These are phyloP conservation scores for Malaclemys terrapin DNA, from an alignment of 2,113 vertebrate genomes.

Conservation along the genomic window DNA sequence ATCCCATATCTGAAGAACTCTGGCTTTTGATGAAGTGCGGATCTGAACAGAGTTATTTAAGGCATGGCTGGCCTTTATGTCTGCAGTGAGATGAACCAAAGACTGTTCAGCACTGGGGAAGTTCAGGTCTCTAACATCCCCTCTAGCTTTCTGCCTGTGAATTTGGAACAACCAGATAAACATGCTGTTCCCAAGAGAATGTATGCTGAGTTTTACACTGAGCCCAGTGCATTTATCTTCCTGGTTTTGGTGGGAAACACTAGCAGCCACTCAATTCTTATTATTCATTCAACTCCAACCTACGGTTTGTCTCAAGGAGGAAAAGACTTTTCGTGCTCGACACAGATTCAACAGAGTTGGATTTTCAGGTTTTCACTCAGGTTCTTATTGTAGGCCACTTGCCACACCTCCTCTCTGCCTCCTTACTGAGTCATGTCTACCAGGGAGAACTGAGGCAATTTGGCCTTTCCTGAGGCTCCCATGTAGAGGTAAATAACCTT, in stretches of 20 bases:
- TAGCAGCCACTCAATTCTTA: not conserved
- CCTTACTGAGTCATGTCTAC: conserved; percentile 1
- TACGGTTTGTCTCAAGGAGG: not conserved
- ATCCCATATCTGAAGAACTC: not conserved
- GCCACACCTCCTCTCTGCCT: not conserved
- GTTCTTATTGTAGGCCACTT: not conserved
- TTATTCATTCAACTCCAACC: not conserved
- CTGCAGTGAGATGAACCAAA: not conserved
- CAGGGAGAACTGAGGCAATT: conserved; percentile 13
- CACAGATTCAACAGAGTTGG: conserved; percentile 1
- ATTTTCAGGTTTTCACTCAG: not conserved
- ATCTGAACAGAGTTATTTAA: not conserved
- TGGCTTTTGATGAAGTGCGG: not conserved
- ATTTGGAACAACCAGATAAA: not conserved
- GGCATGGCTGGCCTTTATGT: not conserved
- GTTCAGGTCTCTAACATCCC: not conserved
- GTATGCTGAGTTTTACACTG: not conserved
- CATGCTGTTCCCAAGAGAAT: not conserved
- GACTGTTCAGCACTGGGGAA: not conserved
- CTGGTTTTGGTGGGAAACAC: not conserved
- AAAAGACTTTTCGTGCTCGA: not conserved
- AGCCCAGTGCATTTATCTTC: conserved; percentile 19
- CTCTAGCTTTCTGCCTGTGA: not conserved
- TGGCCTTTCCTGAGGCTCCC: conserved; percentile 45
- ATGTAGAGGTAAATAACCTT: conserved; percentile 47